Evolutionary conservation across 2,888 invertebrate genomes (phyloP), one percentile per base, ranked within the genome.

Genomic region (Proisotoma minuta): DNA sequence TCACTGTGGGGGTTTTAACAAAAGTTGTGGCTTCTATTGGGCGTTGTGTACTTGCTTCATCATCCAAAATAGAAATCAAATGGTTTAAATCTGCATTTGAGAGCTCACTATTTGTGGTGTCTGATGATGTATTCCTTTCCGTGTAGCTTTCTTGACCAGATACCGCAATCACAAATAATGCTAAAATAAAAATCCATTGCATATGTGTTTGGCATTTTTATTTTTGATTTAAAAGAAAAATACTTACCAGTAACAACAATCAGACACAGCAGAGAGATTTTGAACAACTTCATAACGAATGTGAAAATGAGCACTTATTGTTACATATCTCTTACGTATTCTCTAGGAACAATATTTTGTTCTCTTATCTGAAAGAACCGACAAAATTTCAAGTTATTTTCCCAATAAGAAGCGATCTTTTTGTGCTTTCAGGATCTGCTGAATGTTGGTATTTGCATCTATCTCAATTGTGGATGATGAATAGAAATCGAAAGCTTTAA

Each of bases 71-170:
- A 3, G 66, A 48, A 28, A 66, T 53, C 15, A 66, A 27, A 23
- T 63, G 40, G 1, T 50, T 50, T 18, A 63, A 39, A 20, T 66
- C 63, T 26, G 60, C 66, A 49, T 59, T 56, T 4, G 63, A 61
- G 2, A 61, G 56, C 18, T n/a, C 10, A 20, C 61, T 20, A 22
- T 58, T 24, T 29, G 53, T 3, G 20, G 5, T 43, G n/a, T 43
- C 43, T 15, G 43, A 20, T 43, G 20, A 43, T 43, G 18, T 20
- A 8, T 26, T n/a, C 28, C 24, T 18, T 8, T 12, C 27, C 2
- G 27, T n/a, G 12, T 26, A 27, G 4, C 10, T 5, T 43, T 5
- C 18, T 43, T 5, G 4, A 43, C 20, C 4, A 4, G 18, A 27
- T 27, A 27, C 27, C 28, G 27, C 51, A 51, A 51, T 51, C 27